Conservation (phyloP, 2,113 vertebrate genomes). For the Strix aluco region DNA sequence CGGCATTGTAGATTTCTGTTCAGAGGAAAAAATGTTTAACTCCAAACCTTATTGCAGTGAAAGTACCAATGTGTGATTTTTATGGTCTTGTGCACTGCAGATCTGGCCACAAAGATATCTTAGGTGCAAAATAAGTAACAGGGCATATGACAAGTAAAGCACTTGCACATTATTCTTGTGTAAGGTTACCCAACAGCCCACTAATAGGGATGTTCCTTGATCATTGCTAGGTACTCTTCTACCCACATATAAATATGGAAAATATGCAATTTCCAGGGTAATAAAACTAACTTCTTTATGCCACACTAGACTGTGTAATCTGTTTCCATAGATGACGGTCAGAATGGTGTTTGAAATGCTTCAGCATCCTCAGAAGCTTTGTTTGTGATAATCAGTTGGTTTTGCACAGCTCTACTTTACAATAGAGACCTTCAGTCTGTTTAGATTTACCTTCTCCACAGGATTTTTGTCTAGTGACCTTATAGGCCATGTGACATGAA, state of each 20-base stretch:
- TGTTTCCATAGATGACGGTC: neutral
- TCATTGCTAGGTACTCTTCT: neutral
- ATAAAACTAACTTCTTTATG: neutral
- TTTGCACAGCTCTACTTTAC: neutral
- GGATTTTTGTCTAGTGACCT: neutral
- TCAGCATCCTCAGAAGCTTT: neutral
- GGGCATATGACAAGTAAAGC: neutral
- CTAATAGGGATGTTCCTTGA: neutral
- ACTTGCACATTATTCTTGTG: neutral
- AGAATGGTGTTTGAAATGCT: neutral
- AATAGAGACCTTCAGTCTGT: neutral
- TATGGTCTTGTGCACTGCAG: accelerated
- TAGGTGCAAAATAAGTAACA: neutral
- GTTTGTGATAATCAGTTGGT: neutral
- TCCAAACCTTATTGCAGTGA: neutral
- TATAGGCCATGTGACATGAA: neutral
- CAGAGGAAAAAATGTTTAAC: neutral
- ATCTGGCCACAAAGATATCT: neutral
- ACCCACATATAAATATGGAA: neutral
- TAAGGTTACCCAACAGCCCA: neutral
- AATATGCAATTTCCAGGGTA: neutral
- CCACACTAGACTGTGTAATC: neutral
- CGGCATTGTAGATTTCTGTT: neutral
- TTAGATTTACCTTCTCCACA: neutral
- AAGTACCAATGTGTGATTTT: neutral